Percentiles rank a stretch among this genome's conserved stretches.
Evolutionary conservation across 1,140 invertebrate genomes (phyloP).

Genomic region (Carcinoscorpius rotundicauda): DNA sequence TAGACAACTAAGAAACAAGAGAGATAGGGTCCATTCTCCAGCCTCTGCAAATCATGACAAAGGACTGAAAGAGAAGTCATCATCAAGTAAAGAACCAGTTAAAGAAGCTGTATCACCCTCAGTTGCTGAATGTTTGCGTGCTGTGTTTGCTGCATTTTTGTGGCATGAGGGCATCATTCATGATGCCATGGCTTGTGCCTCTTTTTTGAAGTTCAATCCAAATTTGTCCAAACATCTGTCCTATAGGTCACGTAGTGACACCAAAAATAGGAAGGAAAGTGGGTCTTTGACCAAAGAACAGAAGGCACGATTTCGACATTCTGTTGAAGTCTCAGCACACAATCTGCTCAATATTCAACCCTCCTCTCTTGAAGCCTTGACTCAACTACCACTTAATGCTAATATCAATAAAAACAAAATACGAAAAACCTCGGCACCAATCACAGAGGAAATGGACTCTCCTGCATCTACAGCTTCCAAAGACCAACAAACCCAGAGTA

Average conservation of each 20-base stretch:
- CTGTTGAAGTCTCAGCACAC: conserved; percentile 68
- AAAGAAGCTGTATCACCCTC: conserved; percentile 83
- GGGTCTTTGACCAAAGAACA: conserved; percentile 26
- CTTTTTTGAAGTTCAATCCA: conserved; percentile 76
- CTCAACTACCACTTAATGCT: conserved; percentile 51
- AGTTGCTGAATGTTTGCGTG: conserved; percentile 78
- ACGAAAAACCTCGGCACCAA: conserved; percentile 17
- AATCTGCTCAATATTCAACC: conserved; percentile 57
- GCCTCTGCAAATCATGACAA: conserved; percentile 23
- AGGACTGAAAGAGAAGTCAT: conserved; percentile 14
- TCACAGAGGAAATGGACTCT: conserved; percentile 15
- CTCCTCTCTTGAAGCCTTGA: conserved; percentile 51
- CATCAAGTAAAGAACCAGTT: conserved; percentile 31
- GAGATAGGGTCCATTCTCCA: conserved; percentile 51
- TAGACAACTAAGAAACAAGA: conserved; percentile 36
- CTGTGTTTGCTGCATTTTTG: conserved; percentile 87
- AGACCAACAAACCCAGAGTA: neutral
- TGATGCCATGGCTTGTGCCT: conserved; percentile 93
- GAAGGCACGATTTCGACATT: conserved; percentile 57
- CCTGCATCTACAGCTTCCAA: conserved; percentile 1
- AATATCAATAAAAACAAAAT: conserved; percentile 50
- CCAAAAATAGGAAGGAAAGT: conserved; percentile 12
- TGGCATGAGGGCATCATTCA: conserved; percentile 97
- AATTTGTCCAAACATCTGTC: conserved; percentile 23
- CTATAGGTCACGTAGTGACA: conserved; percentile 10